phyloP scores from a whole-genome alignment of 2,888 invertebrate genomes.

The Drosophila mayaguana region DNA sequence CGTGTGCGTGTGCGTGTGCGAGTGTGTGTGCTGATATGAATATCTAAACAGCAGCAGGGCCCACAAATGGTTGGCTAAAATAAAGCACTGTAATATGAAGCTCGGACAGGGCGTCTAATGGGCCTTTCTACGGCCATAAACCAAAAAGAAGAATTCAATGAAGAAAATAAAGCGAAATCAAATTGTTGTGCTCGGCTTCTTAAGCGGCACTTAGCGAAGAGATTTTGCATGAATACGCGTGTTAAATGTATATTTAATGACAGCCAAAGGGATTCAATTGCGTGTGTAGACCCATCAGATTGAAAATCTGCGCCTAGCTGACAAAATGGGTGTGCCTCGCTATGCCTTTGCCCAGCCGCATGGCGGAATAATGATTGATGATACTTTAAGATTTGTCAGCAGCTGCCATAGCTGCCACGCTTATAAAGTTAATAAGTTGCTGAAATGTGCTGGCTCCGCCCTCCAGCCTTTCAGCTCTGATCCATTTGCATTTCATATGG shows the following conservation, averaged over 20 bases:
- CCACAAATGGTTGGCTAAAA: conserved; percentile 50
- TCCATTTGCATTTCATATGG: conserved; percentile 72
- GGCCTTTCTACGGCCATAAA: conserved; percentile 37
- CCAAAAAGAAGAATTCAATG: conserved; percentile 3
- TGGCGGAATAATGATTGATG: conserved; percentile 72
- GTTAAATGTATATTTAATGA: conserved; percentile 73
- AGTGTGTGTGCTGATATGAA: conserved; percentile 49
- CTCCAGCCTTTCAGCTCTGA: neutral
- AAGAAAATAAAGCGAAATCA: conserved; percentile 4
- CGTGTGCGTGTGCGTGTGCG: neutral
- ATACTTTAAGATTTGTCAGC: conserved; percentile 59
- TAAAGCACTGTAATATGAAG: conserved; percentile 62
- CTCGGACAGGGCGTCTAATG: conserved; percentile 56
- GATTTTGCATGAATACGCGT: conserved; percentile 48
- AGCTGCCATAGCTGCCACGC: conserved; percentile 26
- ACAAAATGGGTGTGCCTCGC: conserved; percentile 48
- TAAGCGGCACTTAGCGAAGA: conserved; percentile 53
- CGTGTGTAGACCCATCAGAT: conserved; percentile 26
- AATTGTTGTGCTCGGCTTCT: conserved; percentile 53
- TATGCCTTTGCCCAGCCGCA: conserved; percentile 1
- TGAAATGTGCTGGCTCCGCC: conserved; percentile 43
- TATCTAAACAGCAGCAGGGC: conserved; percentile 61
- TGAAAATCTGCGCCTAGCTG: conserved; percentile 33
- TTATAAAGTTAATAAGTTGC: conserved; percentile 67
- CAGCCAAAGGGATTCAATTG: conserved; percentile 42